Conservation (phyloP, 2,888 invertebrate species). For the Synanthedon myopaeformis region DNA sequence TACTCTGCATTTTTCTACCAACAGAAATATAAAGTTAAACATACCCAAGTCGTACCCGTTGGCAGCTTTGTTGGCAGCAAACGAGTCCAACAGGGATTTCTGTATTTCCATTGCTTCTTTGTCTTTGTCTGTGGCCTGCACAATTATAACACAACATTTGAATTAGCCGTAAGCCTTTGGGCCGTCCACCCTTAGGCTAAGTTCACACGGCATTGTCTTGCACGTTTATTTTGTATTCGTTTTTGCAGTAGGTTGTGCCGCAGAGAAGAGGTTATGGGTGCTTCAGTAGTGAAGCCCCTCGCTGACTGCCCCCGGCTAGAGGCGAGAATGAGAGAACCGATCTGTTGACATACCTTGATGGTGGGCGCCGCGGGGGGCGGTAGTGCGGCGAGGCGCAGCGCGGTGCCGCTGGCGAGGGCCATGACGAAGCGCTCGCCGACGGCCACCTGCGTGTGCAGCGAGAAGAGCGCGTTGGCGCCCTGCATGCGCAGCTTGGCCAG, state of each 20-base stretch:
- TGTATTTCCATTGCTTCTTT: slow-evolving; percentile 57
- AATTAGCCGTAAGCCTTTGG: too few relatives aligned
- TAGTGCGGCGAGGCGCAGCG: slow-evolving; percentile 80
- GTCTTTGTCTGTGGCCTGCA: slow-evolving; percentile 54
- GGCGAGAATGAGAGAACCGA: too few relatives aligned
- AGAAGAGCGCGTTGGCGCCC: slow-evolving; percentile 95
- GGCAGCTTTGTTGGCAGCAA: slow-evolving; percentile 45
- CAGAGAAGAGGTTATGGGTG: too few relatives aligned
- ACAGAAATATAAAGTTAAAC: slow-evolving; percentile 2
- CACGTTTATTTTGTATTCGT: too few relatives aligned
- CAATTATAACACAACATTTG: not conserved
- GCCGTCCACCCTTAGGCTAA: too few relatives aligned
- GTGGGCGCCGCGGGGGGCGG: slow-evolving; percentile 70
- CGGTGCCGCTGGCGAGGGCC: slow-evolving; percentile 90
- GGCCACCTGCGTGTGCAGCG: slow-evolving; percentile 82
- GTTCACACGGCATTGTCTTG: too few relatives aligned
- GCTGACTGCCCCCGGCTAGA: too few relatives aligned
- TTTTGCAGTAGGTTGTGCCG: too few relatives aligned
- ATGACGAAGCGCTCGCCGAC: slow-evolving; percentile 91
- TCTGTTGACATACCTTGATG: slow-evolving; percentile 33
- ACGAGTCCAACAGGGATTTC: slow-evolving; percentile 51
- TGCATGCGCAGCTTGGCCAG: slow-evolving; percentile 90
- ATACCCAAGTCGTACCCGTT: slow-evolving; percentile 52
- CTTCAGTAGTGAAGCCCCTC: too few relatives aligned
- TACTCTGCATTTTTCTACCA: too few relatives aligned